A percentile compares a stretch with the other conserved stretches of the same genome.
Conservation (phyloP, 2,797 vertebrate genomes). For the Pyrocephalus nanus region DNA sequence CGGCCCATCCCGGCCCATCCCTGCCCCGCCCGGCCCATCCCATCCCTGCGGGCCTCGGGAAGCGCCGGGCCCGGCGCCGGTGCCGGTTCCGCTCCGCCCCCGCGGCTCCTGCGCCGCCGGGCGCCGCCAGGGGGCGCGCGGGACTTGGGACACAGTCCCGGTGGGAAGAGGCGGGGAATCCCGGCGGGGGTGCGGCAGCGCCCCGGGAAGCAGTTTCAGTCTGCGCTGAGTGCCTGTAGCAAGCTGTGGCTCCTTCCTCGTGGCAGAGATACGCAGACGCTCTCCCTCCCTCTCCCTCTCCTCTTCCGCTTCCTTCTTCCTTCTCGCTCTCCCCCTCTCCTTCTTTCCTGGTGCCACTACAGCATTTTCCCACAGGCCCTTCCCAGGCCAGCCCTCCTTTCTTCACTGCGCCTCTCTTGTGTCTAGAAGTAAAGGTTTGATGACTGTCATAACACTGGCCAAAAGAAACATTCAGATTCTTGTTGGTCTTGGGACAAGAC, state of each 20-base stretch:
- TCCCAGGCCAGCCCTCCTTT: not conserved
- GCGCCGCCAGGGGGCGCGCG: not conserved
- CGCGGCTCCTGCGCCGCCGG: not conserved
- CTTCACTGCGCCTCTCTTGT: not conserved
- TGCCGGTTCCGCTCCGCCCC: too few relatives aligned
- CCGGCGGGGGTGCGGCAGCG: accelerated
- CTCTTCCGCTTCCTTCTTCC: too few relatives aligned
- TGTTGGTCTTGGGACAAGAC: too few relatives aligned
- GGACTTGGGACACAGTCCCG: not conserved
- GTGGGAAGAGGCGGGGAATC: not conserved
- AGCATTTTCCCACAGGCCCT: not conserved
- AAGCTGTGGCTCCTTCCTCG: accelerated
- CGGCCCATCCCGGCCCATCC: not conserved
- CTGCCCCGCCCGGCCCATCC: not conserved
- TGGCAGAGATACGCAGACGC: accelerated
- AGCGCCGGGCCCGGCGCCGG: not conserved
- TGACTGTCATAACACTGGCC: not conserved
- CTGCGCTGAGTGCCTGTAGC: accelerated
- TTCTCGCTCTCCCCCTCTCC: not conserved
- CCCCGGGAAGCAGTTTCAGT: accelerated
- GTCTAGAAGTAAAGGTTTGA: not conserved
- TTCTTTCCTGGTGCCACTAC: too few relatives aligned
- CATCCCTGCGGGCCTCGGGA: not conserved
- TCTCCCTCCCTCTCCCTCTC: too few relatives aligned
- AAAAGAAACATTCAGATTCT: not conserved